These are phyloP conservation scores for Helarctos malayanus DNA, from an alignment of 2,797 vertebrate genomes.

Conservation along the genomic window DNA sequence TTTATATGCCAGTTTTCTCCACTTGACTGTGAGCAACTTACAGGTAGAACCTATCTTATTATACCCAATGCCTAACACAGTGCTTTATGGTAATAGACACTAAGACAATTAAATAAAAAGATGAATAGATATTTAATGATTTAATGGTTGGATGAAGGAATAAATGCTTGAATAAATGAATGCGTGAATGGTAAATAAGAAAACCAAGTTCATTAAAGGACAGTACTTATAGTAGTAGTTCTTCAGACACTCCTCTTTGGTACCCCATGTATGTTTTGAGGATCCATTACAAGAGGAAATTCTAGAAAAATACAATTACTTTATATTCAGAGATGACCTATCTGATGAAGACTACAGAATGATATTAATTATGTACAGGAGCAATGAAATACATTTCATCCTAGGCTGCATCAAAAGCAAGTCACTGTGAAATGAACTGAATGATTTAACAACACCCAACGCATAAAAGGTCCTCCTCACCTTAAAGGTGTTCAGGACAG, in stretches of 20 bases:
- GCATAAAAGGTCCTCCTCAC: slow-evolving; percentile 74
- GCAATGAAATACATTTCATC: slow-evolving; percentile 77
- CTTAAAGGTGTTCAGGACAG: slow-evolving; percentile 82
- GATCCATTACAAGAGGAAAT: slow-evolving; percentile 25
- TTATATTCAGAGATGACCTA: slow-evolving; percentile 75
- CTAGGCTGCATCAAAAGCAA: slow-evolving; percentile 78
- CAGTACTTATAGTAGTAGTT: background rate
- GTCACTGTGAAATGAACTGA: slow-evolving; percentile 85
- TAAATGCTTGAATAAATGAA: background rate
- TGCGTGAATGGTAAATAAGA: background rate
- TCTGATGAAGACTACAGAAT: slow-evolving; percentile 79
- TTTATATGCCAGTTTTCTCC: background rate
- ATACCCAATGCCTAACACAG: background rate
- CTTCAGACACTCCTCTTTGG: background rate
- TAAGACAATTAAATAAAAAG: background rate
- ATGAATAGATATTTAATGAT: background rate
- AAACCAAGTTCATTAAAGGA: slow-evolving; percentile 45
- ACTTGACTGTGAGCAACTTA: slow-evolving; percentile 5
- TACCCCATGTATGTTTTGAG: background rate
- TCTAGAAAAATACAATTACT: slow-evolving; percentile 54
- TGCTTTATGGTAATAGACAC: background rate
- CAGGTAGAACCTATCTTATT: background rate
- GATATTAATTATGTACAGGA: slow-evolving; percentile 79
- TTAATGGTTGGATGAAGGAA: background rate
- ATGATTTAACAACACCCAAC: slow-evolving; percentile 83